phyloP scores from a whole-genome alignment of 2,888 invertebrate species.

The Nemurella pictetii region DNA sequence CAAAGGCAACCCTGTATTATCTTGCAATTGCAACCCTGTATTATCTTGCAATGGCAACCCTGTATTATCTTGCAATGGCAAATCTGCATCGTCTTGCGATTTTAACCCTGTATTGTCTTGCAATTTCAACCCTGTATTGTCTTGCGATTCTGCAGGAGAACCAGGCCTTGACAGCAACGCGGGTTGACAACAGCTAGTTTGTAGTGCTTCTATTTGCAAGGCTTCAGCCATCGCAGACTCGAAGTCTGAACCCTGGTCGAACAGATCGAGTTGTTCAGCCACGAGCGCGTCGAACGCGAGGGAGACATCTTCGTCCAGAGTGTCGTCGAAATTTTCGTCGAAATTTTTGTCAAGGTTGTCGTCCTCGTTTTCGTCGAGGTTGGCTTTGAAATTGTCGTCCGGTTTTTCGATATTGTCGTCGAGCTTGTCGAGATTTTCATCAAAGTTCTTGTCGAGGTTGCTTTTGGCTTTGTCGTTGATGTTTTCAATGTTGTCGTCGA shows the following conservation, averaged over 20 bases:
- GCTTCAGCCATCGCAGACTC: background rate
- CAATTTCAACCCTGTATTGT: too few relatives aligned
- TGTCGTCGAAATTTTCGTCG: background rate
- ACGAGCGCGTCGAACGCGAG: background rate
- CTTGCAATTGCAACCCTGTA: too few relatives aligned
- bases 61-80: too few relatives aligned
- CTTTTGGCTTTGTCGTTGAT: too few relatives aligned
- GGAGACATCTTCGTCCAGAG: background rate
- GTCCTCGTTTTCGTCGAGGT: background rate
- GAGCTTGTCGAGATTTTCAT: background rate
- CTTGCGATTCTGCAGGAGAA: too few relatives aligned
- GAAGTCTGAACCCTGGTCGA: background rate
- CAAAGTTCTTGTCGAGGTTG: background rate
- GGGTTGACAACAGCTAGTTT: too few relatives aligned
- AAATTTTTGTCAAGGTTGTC: background rate
- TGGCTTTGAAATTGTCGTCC: background rate
- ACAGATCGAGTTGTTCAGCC: background rate
- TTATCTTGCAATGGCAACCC: too few relatives aligned
- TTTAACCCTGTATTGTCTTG: too few relatives aligned
- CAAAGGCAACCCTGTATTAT: too few relatives aligned
- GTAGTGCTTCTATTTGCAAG: background rate
- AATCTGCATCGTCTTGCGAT: too few relatives aligned
- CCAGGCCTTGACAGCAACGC: too few relatives aligned
- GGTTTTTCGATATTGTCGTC: background rate
- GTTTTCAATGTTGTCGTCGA: background rate